These are phyloP conservation scores for Burhinus oedicnemus DNA, from an alignment of 2,113 vertebrate species.

Conservation along the genomic window DNA sequence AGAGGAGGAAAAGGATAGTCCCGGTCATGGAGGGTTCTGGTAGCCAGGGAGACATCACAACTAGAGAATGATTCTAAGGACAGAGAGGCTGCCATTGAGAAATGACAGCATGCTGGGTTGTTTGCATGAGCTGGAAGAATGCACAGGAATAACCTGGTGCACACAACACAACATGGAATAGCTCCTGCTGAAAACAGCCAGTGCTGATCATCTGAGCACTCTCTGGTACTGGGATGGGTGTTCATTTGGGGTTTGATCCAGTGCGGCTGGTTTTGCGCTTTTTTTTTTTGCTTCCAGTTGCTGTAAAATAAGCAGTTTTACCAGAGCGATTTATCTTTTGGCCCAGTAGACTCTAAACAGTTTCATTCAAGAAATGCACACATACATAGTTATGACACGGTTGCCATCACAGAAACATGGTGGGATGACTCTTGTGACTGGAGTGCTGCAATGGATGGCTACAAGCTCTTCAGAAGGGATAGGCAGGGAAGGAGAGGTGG, in stretches of 20 bases:
- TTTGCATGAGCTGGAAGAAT: neutral
- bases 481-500: too few relatives aligned
- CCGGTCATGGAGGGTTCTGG: neutral
- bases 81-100: neutral
- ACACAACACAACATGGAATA: neutral
- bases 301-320: neutral
- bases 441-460: too few relatives aligned
- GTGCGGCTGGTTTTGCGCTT: neutral
- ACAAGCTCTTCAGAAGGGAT: too few relatives aligned
- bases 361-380: neutral
- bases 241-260: neutral
- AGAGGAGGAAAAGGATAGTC: neutral
- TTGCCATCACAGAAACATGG: too few relatives aligned
- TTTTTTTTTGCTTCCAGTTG: neutral
- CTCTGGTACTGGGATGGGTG: neutral
- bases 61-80: neutral
- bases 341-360: neutral
- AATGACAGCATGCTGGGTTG: neutral
- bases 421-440: too few relatives aligned
- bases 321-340: neutral
- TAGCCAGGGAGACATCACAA: neutral
- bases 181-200: neutral
- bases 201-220: neutral
- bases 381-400: too few relatives aligned
- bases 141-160: neutral